Evolutionary conservation across 2,797 vertebrate species (phyloP).

Genomic region (Leuciscus waleckii): DNA sequence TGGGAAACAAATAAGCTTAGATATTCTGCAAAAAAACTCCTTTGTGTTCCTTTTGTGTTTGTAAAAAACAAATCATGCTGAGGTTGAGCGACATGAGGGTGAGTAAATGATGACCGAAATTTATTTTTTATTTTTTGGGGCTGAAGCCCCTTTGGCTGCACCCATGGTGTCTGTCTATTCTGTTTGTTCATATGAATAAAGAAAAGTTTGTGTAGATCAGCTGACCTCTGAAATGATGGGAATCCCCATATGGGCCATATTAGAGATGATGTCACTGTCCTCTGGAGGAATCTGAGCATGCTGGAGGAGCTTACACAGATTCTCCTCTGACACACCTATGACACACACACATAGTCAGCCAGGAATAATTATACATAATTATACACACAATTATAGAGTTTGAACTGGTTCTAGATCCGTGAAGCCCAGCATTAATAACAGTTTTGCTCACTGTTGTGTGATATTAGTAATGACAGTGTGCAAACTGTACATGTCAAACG

Average conservation of each 20-base stretch:
- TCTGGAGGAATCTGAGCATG: constrained; percentile 96
- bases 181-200: not conserved
- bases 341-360: constrained; percentile 47
- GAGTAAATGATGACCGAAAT: no score
- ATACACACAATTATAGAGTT: constrained; percentile 11
- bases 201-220: constrained; percentile 61
- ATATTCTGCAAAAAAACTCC: not conserved
- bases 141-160: not conserved
- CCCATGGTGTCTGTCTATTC: not conserved
- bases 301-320: constrained; percentile 97
- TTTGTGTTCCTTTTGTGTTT: not conserved
- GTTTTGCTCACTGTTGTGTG: not conserved
- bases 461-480: constrained; percentile 11
- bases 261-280: constrained; percentile 98
- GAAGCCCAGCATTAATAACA: not conserved
- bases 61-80: no score
- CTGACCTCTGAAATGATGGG: constrained; percentile 94
- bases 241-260: constrained; percentile 94
- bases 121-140: rapidly evolving
- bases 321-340: constrained; percentile 94
- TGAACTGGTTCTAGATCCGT: not conserved
- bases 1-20: no score
- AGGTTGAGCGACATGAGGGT: no score
- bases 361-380: constrained; percentile 24
- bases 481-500: not conserved